Base-by-base conservation (phyloP, 1,140 invertebrate species). In the Wiebesia pumilae region DNA sequence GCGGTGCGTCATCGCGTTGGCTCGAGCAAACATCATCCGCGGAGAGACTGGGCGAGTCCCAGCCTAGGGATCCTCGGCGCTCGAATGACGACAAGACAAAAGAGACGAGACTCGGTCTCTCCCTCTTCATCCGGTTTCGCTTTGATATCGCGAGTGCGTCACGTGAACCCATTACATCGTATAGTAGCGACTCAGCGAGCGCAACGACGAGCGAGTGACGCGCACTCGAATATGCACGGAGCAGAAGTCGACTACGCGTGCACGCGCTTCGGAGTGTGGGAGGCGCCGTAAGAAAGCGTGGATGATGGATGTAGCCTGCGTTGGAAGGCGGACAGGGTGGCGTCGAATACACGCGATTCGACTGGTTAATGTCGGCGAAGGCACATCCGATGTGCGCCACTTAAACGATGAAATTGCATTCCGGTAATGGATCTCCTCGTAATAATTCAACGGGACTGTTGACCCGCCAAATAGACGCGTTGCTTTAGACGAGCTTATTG, bases 71-170 rank as follows among this genome's bases (percentile, higher is more conserved):
- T n/a, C 12, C 7, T 35, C 67, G 21, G 33, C 79, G 35, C 69
- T 81, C 33, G 54, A 47, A 54, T 67, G 79, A 81, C 62, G 62
- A 67, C 65, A 65, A 47, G 77, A 79, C 77, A 79, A 79, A 79
- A 79, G 77, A 27, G 43, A 47, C 43, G 77, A 27, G 43, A 47
- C 43, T 47, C 33, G 24, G 12, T 62, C 58, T 81, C 58, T 82
- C 40, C 33, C 12, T n/a, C 35, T 16, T 69, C 58, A 67, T 81
- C 62, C 80, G 80, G 80, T 67, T 54, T 40, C 21, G 27, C 40
- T 35, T 73, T 73, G 81, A 71, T 73, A 54, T 83, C 65, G 67
- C 38, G 40, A 30, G 4, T n/a, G 30, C 38, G 40, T 40, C 62
- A 82, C 35, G 51, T 33, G 65, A 40, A 71, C 6, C 62, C 62